phyloP scores from a whole-genome alignment of 2,113 vertebrate species.

The Crotalus viridis region DNA sequence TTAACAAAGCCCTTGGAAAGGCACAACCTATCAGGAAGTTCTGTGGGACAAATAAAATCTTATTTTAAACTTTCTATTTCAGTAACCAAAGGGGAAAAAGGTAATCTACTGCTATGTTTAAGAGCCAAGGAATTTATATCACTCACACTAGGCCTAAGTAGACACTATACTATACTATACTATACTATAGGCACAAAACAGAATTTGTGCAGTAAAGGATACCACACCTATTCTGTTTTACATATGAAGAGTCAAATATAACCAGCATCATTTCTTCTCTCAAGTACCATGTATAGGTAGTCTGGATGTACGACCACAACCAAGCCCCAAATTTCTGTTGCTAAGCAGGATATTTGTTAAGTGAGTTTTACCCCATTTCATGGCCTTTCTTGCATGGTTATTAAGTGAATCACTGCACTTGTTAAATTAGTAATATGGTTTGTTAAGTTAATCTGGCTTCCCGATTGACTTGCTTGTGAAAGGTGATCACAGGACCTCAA shows the following conservation, averaged over 20 bases:
- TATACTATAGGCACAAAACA: neutral
- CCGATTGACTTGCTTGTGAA: neutral
- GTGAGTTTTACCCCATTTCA: neutral
- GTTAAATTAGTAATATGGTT: neutral
- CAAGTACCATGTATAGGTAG: neutral
- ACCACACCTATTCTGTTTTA: neutral
- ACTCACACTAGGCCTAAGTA: neutral
- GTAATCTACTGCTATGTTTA: neutral
- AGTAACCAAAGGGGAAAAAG: neutral
- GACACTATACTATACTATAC: neutral
- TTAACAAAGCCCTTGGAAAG: neutral
- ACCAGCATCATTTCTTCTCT: neutral
- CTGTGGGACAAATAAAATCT: neutral
- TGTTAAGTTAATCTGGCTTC: neutral
- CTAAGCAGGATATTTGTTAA: neutral
- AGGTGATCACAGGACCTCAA: no score
- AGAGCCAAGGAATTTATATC: neutral
- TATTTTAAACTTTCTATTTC: neutral
- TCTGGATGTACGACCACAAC: neutral
- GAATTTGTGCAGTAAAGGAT: neutral
- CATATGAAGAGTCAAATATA: neutral
- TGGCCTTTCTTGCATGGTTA: neutral
- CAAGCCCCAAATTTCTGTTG: neutral
- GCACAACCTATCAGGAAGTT: neutral
- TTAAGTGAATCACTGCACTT: neutral